Conservation (phyloP, 30 jellyfish, hydroid and myxozoan genomes). For the Aurelia sp. region DNA sequence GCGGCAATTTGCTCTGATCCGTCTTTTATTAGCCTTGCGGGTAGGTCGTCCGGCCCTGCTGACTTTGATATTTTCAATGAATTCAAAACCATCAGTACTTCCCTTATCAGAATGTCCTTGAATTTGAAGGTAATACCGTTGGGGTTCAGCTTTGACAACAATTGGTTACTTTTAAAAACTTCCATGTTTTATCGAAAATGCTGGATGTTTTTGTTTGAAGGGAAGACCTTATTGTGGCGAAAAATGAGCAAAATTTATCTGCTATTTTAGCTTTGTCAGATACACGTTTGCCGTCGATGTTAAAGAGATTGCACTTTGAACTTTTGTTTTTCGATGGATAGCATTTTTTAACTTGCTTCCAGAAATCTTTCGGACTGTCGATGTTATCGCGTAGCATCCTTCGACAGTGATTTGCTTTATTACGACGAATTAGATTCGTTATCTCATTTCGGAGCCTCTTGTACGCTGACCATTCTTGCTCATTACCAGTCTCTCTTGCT, state of each 20-base stretch:
- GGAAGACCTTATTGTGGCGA: constrained; percentile 55
- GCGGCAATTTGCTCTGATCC: constrained; percentile 61
- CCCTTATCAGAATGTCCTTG: constrained; percentile 49
- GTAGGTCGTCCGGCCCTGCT: constrained; percentile 42
- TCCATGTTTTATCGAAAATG: constrained; percentile 27
- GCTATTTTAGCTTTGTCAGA: constrained; percentile 60
- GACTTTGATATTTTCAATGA: constrained; percentile 39
- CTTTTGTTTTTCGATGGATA: constrained; percentile 49
- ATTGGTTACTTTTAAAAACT: constrained; percentile 23
- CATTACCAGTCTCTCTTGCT: constrained; percentile 34
- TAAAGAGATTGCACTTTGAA: constrained; percentile 31
- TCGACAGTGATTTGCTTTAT: constrained; percentile 67
- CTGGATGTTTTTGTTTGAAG: constrained; percentile 31
- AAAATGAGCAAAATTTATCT: constrained; percentile 43
- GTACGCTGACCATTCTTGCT: constrained; percentile 14
- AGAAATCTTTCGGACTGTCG: constrained; percentile 56
- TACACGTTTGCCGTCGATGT: constrained; percentile 34
- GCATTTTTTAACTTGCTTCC: constrained; percentile 64
- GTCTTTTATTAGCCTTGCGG: constrained; percentile 58
- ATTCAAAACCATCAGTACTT: constrained; percentile 47
- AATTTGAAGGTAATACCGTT: constrained; percentile 37
- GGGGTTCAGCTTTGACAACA: constrained; percentile 44
- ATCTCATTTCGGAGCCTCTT: constrained; percentile 46
- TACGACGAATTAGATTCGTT: constrained; percentile 62
- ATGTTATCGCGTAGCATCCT: constrained; percentile 43